Evolutionary conservation across 1,140 invertebrate genomes (phyloP).

Genomic region (Cherax destructor): DNA sequence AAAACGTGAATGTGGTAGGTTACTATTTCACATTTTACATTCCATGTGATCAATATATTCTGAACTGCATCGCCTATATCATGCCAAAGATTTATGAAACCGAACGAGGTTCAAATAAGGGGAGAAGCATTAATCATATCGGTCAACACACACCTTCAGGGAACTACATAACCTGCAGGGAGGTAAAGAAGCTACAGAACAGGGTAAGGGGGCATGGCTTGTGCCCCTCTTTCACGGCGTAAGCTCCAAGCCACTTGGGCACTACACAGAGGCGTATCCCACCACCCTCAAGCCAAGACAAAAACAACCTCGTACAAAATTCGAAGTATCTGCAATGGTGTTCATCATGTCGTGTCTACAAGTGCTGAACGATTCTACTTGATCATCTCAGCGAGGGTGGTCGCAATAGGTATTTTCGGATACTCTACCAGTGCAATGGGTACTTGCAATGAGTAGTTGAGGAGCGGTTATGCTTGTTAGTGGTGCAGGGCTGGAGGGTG

Average conservation of each 20-base stretch:
- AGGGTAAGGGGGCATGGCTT: neutral
- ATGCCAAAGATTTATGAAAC: slow-evolving; percentile 55
- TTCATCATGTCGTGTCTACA: too few relatives aligned
- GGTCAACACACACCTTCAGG: slow-evolving; percentile 67
- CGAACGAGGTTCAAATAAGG: slow-evolving; percentile 61
- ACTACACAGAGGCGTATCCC: slow-evolving; percentile 36
- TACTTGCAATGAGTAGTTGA: neutral
- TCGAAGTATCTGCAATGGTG: neutral
- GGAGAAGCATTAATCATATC: slow-evolving; percentile 65
- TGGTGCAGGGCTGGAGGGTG: neutral
- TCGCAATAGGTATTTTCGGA: neutral
- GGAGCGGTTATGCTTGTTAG: neutral
- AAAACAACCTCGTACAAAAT: slow-evolving; percentile 15
- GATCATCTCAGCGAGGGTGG: neutral
- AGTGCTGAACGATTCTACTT: too few relatives aligned
- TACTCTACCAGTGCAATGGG: neutral
- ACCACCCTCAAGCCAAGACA: neutral
- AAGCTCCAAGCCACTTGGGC: slow-evolving; percentile 16
- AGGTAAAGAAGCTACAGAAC: slow-evolving; percentile 31
- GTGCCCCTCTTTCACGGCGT: slow-evolving; percentile 28
- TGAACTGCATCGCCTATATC: slow-evolving; percentile 19
- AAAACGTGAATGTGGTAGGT: neutral
- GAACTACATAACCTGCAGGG: slow-evolving; percentile 16
- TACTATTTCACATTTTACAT: neutral
- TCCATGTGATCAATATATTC: slow-evolving; percentile 34